Evolutionary conservation across 2,113 vertebrate species (phyloP).

Genomic region (Cacatua alba): DNA sequence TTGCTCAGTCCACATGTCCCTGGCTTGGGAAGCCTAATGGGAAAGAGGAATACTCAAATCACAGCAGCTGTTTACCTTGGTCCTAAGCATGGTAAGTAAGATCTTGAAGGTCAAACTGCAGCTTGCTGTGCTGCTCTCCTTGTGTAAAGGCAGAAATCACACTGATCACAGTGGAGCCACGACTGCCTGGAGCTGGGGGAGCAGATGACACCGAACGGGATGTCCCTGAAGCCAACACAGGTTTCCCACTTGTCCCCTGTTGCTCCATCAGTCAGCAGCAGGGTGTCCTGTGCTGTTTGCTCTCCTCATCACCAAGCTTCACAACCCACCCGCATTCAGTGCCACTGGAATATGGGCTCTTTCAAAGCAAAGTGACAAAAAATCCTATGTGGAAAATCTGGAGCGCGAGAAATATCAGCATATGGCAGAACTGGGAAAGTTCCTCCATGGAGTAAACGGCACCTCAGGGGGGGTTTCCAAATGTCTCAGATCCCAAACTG

Average conservation of each 20-base stretch:
- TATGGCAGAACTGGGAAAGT: neutral
- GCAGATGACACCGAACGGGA: accelerated
- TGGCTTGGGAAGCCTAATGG: neutral
- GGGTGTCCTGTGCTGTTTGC: neutral
- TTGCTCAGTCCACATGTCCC: neutral
- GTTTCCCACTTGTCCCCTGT: neutral
- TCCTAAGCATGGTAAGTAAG: accelerated
- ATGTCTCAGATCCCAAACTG: neutral
- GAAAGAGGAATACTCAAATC: neutral
- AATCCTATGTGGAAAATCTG: neutral
- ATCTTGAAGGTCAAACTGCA: neutral
- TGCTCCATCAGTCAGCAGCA: accelerated
- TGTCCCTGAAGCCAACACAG: neutral
- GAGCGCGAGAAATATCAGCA: neutral
- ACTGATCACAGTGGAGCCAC: accelerated
- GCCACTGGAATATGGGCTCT: neutral
- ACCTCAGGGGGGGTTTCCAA: neutral
- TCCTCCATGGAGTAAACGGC: accelerated
- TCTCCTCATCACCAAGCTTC: neutral
- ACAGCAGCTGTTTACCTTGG: accelerated
- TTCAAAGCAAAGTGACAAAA: neutral
- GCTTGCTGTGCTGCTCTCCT: neutral
- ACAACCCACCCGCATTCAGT: accelerated
- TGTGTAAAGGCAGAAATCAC: neutral
- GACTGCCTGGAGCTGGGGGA: neutral